Evolutionary conservation across 1,140 invertebrate species (phyloP).

Genomic region (Heliconius congener): DNA sequence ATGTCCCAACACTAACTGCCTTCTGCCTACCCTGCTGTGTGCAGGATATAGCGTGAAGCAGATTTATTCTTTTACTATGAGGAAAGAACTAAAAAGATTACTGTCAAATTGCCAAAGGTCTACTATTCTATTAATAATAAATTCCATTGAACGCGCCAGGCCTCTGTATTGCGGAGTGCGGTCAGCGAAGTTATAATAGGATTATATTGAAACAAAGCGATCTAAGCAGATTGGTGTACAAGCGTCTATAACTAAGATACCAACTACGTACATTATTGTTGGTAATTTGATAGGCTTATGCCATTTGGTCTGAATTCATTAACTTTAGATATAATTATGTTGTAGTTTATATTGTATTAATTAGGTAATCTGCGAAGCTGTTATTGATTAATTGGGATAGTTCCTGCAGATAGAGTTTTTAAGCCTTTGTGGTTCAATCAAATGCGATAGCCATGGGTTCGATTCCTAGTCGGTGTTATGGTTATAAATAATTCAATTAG

Average conservation of each 20-base stretch:
- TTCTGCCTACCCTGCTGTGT: too few species aligned
- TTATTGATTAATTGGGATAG: background rate
- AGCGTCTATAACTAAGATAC: conserved; percentile 29
- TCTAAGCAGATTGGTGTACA: conserved; percentile 36
- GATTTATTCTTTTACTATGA: background rate
- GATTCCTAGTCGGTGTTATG: background rate
- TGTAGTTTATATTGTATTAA: background rate
- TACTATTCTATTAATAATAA: background rate
- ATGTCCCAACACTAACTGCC: too few species aligned
- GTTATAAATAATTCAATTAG: background rate
- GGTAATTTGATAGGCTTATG: conserved; percentile 23
- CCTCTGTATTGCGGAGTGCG: conserved; percentile 34
- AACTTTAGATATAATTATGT: background rate
- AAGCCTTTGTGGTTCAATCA: background rate
- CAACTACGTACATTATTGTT: conserved; percentile 11
- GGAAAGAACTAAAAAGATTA: background rate
- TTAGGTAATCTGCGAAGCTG: background rate
- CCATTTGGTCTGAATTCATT: background rate
- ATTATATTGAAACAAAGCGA: conserved; percentile 41
- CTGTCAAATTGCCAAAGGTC: background rate
- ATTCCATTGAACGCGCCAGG: conserved; percentile 28
- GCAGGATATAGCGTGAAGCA: too few species aligned
- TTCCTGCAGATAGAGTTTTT: background rate
- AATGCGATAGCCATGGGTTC: background rate
- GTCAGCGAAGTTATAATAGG: conserved; percentile 41